Conservation (phyloP, 2,113 vertebrate species). For the Gila orcuttii region DNA sequence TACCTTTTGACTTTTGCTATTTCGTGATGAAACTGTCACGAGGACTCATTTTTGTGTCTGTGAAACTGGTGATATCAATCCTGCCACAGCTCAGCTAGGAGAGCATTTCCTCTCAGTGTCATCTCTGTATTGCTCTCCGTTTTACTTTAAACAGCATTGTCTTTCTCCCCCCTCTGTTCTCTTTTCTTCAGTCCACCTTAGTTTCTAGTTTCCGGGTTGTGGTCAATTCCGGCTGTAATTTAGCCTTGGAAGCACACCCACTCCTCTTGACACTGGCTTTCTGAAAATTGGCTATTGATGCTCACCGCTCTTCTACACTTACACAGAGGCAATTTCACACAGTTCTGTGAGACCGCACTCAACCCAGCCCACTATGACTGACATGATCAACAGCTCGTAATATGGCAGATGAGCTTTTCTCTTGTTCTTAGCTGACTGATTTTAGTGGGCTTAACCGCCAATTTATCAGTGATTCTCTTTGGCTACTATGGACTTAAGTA, state of each 20-base stretch:
- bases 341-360: constrained; percentile 24
- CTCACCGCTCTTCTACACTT: constrained; percentile 54
- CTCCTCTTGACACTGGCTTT: constrained; percentile 56
- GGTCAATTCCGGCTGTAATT: constrained; percentile 60
- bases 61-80: constrained; percentile 42
- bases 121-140: constrained; percentile 29
- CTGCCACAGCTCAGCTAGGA: constrained; percentile 34
- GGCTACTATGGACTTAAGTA: background rate
- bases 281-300: constrained; percentile 63
- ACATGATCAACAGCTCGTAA: constrained; percentile 51
- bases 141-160: constrained; percentile 53
- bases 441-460: background rate
- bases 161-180: constrained; percentile 9
- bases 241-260: constrained; percentile 53
- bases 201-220: constrained; percentile 53
- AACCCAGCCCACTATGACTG: constrained; percentile 34
- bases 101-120: constrained; percentile 12
- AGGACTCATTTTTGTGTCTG: constrained; percentile 29
- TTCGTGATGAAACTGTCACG: background rate
- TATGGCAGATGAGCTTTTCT: constrained; percentile 24
- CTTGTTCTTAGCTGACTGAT: constrained; percentile 14
- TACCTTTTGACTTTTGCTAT: background rate
- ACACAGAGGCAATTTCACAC: constrained; percentile 52
- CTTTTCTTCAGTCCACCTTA: constrained; percentile 22
- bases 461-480: constrained; percentile 10